These are phyloP conservation scores for Hipparchia sbordonii DNA, from an alignment of 2,888 invertebrate species.

Conservation along the genomic window DNA sequence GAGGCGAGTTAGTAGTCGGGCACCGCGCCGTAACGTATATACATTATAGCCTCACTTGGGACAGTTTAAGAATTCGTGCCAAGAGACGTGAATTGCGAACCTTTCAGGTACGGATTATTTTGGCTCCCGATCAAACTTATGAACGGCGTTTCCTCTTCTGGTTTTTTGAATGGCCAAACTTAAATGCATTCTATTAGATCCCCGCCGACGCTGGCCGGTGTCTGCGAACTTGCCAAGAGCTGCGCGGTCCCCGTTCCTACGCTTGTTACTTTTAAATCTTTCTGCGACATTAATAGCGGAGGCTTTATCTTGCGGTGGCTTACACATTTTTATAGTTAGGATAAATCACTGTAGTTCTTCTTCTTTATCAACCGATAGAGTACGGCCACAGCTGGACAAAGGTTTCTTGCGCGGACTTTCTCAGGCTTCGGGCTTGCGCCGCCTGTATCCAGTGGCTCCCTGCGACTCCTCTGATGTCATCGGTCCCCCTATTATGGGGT, in stretches of 20 bases:
- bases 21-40: slow-evolving; percentile 37
- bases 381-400: too few species aligned
- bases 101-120: slow-evolving; percentile 53
- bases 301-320: slow-evolving; percentile 30
- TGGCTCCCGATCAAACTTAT: slow-evolving; percentile 53
- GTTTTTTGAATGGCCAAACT: slow-evolving; percentile 47
- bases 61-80: slow-evolving; percentile 47
- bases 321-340: not conserved
- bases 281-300: slow-evolving; percentile 27
- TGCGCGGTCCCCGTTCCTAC: slow-evolving; percentile 37
- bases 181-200: slow-evolving; percentile 47
- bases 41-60: slow-evolving; percentile 41
- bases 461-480: too few species aligned
- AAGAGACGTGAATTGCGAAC: slow-evolving; percentile 47
- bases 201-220: slow-evolving; percentile 39
- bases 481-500: too few species aligned
- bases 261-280: slow-evolving; percentile 37
- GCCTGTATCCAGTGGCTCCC: too few species aligned
- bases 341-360: not conserved
- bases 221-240: slow-evolving; percentile 46
- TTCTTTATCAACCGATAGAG: too few species aligned
- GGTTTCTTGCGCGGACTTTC: too few species aligned
- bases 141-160: slow-evolving; percentile 49
- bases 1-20: slow-evolving; percentile 16
- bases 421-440: too few species aligned